A percentile compares a stretch with the other conserved stretches of the same genome.
phyloP scores from a whole-genome alignment of 2,888 invertebrate genomes.

The Trissoscelio sp. region DNA sequence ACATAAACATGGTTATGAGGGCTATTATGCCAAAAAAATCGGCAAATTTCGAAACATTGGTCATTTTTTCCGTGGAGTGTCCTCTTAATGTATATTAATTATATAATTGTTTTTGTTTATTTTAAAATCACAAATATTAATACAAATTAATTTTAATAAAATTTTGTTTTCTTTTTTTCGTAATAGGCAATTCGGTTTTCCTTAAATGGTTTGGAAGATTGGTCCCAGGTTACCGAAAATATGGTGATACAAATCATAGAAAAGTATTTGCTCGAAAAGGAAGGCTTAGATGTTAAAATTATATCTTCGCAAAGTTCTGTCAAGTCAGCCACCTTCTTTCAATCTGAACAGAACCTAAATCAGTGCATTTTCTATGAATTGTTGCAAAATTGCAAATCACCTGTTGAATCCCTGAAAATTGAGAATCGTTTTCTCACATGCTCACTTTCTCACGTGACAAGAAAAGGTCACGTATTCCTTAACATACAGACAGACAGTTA shows the following conservation, averaged over 20 bases:
- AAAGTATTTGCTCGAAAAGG: conserved; percentile 83
- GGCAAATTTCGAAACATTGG: too few species aligned
- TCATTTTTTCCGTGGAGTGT: too few species aligned
- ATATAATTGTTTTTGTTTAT: too few species aligned
- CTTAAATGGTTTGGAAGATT: conserved; percentile 89
- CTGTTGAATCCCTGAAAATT: not conserved
- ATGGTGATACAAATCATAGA: conserved; percentile 78
- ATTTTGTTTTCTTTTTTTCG: too few species aligned
- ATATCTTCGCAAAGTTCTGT: conserved; percentile 83
- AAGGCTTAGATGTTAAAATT: conserved; percentile 84
- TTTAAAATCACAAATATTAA: too few species aligned
- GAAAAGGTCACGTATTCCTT: conserved; percentile 37
- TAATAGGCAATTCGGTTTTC: conserved; percentile 89
- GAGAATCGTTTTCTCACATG: not conserved
- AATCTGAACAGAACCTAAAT: conserved; percentile 85
- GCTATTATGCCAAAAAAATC: too few species aligned
- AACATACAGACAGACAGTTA: conserved; percentile 12
- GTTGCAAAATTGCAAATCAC: conserved; percentile 4
- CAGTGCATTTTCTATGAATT: conserved; percentile 20
- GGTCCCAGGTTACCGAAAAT: conserved; percentile 83
- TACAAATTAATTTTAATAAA: too few species aligned
- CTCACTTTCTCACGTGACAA: conserved; percentile 25
- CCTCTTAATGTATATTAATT: too few species aligned
- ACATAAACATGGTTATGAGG: too few species aligned
- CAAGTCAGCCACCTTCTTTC: conserved; percentile 86